These are phyloP conservation scores for Anarhynchus alexandrinus DNA, from an alignment of 2,113 vertebrate species.

Conservation along the genomic window DNA sequence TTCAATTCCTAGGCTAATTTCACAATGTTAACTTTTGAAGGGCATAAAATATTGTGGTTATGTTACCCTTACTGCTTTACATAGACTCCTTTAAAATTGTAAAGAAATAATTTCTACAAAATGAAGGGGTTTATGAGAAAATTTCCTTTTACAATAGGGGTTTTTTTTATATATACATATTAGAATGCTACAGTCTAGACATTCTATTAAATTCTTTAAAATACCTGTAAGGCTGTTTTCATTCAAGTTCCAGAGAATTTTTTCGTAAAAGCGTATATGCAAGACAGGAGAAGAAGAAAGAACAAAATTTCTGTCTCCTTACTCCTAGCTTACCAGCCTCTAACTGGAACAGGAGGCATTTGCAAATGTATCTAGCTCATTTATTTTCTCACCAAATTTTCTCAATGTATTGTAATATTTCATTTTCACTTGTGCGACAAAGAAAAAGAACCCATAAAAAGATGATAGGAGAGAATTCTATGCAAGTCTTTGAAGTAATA, in stretches of 20 bases:
- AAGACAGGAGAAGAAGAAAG: neutral
- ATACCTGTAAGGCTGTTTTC: neutral
- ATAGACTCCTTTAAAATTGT: neutral
- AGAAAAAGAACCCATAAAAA: slow-evolving; percentile 35
- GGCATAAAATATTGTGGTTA: neutral
- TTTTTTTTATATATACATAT: neutral
- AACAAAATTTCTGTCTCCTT: neutral
- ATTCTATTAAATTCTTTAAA: neutral
- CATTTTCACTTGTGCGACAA: slow-evolving; percentile 34
- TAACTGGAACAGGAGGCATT: neutral
- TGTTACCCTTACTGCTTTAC: neutral
- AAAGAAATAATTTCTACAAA: neutral
- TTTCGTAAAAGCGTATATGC: neutral
- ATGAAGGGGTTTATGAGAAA: neutral
- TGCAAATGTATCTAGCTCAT: neutral
- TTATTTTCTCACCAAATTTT: slow-evolving; percentile 6
- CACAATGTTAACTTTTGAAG: neutral
- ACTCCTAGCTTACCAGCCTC: neutral
- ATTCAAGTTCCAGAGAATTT: neutral
- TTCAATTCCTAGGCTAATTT: neutral
- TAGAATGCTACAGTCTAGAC: neutral
- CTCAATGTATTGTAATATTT: neutral
- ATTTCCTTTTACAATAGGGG: neutral
- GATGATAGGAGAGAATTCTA: neutral
- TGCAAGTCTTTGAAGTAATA: slow-evolving; percentile 34